phyloP scores from a whole-genome alignment of 2,797 vertebrate species.

The Chaetodon trifasciatus region DNA sequence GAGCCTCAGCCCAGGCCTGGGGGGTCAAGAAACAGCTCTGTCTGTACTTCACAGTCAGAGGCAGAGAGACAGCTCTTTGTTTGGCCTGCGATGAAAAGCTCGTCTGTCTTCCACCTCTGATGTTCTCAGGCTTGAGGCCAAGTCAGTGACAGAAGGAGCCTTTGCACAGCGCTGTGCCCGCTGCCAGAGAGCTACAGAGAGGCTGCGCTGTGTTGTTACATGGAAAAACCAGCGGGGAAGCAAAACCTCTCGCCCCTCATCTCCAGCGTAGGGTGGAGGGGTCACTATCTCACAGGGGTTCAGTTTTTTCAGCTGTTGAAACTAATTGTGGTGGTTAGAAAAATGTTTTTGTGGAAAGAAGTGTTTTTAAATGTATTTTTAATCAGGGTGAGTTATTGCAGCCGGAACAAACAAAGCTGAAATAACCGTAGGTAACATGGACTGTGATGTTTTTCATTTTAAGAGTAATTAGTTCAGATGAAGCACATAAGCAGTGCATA shows the following conservation, averaged over 20 bases:
- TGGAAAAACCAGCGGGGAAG: constrained; percentile 43
- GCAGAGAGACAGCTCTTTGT: constrained; percentile 71
- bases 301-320: constrained; percentile 62
- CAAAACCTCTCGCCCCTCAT: constrained; percentile 48
- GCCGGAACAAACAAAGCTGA: constrained; percentile 44
- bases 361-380: constrained; percentile 31
- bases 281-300: constrained; percentile 32
- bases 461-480: neutral
- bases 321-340: constrained; percentile 34
- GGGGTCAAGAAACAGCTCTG: constrained; percentile 54
- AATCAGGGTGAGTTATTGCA: constrained; percentile 1
- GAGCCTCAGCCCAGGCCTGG: constrained; percentile 30
- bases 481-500: neutral
- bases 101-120: constrained; percentile 73
- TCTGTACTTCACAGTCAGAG: constrained; percentile 46
- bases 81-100: constrained; percentile 70
- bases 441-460: constrained; percentile 1
- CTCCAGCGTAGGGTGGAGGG: constrained; percentile 38
- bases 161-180: constrained; percentile 63
- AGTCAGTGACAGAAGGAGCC: constrained; percentile 72
- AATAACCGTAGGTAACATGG: constrained; percentile 17
- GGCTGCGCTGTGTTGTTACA: constrained; percentile 48
- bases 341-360: constrained; percentile 64
- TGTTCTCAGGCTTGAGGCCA: constrained; percentile 72
- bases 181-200: constrained; percentile 57